Base-by-base conservation (phyloP, 2,113 vertebrate species). In the Smithornis capensis region DNA sequence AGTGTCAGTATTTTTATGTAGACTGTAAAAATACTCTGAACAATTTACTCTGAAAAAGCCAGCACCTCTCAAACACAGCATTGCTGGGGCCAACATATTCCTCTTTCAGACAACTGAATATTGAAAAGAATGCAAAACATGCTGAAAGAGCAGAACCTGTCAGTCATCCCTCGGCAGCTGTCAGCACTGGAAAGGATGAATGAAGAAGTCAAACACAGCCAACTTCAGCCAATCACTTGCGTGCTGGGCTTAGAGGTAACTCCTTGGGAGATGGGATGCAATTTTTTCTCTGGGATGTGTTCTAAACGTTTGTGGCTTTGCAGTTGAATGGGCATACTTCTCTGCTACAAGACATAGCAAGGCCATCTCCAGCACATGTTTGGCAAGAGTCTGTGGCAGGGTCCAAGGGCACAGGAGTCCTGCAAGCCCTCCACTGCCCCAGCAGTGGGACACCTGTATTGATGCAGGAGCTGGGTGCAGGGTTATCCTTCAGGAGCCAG, bases 41-140 rank as follows among this genome's bases (percentile, higher is more conserved):
- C 90, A 85, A 77, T 67, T 94, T 69, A 37, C 23, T 40, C 50
- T 85, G 60, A 82, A 65, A 64, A 85, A 91, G 60, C n/a, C 70
- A 91, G 45, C 23, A 65, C 10, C 55, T 95, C 83, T 90, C 44
- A 63, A 74, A 81, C 23, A 44, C 78, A 86, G 76, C 17, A 31
- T 40, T 49, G 33, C 52, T 52, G 57, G 28, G 68, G 31, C 88
- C 3, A 37, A 47, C 0, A 5, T 55, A 74, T 81, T 90, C 42
- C n/a, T 93, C 83, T 93, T 85, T 45, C 60, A 95, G 85, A 86
- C 52, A 81, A 63, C 56, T 74, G 90, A 96, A 94, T 96, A 96
- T 81, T 87, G 79, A 94, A 90, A 88, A 83, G 76, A 74, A 92
- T 94, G 78, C 79, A 92, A 92, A 94, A 73, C 74, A 62, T 12